phyloP scores from a whole-genome alignment of 2,113 vertebrate species.

The Pheucticus melanocephalus region DNA sequence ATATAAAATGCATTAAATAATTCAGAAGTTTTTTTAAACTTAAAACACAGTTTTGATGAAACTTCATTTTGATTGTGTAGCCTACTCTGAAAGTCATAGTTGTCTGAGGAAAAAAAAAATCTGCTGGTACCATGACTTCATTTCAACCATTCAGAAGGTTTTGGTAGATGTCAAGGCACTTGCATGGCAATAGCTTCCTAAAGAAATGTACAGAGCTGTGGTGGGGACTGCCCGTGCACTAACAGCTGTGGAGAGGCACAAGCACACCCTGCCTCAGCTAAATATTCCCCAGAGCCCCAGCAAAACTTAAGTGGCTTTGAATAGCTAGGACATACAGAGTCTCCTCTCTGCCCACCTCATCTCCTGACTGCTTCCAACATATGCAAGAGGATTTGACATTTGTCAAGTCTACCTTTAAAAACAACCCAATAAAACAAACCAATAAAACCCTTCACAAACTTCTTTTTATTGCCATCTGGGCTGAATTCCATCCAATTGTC shows the following conservation, averaged over 20 bases:
- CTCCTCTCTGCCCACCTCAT: background rate
- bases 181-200: background rate
- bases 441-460: background rate
- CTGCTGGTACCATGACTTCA: background rate
- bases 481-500: background rate
- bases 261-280: background rate
- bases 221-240: accelerated
- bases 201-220: accelerated
- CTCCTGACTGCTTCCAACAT: background rate
- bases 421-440: too few species aligned
- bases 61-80: background rate
- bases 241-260: background rate
- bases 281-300: background rate
- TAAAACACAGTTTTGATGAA: background rate
- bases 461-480: background rate
- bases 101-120: background rate
- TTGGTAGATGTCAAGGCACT: background rate
- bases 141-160: background rate
- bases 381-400: background rate
- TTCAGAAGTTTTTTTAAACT: background rate
- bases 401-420: background rate
- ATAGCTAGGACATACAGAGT: background rate
- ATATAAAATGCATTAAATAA: background rate
- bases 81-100: background rate
- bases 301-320: background rate